These are phyloP conservation scores for Pseudoips prasinana DNA, from an alignment of 2,888 invertebrate species.

Conservation along the genomic window DNA sequence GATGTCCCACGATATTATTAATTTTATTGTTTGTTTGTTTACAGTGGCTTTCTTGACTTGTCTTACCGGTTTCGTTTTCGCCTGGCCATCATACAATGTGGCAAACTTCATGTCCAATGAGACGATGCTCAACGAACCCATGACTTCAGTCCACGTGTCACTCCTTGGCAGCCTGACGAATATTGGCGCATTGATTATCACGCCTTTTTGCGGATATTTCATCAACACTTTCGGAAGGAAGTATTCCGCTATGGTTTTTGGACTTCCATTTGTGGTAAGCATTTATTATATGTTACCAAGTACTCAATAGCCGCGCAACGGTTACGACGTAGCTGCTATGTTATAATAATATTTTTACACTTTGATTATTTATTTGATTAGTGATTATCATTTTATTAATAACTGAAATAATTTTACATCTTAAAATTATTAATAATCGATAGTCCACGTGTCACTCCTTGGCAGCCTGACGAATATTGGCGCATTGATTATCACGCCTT, in stretches of 20 bases:
- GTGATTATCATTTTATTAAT: no score
- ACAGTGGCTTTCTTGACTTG: slow-evolving; percentile 51
- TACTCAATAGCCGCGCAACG: no score
- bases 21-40: slow-evolving; percentile 7
- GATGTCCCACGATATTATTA: no score
- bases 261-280: slow-evolving; percentile 51
- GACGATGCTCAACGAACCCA: slow-evolving; percentile 48
- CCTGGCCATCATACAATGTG: slow-evolving; percentile 64
- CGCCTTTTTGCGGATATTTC: slow-evolving; percentile 51
- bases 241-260: slow-evolving; percentile 55
- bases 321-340: no score
- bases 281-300: no score
- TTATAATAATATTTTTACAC: no score
- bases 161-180: slow-evolving; percentile 57
- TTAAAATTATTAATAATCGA: no score
- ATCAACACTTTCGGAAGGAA: slow-evolving; percentile 57
- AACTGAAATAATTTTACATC: no score
- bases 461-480: slow-evolving; percentile 59
- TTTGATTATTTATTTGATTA: no score
- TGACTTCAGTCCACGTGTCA: slow-evolving; percentile 49
- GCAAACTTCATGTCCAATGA: slow-evolving; percentile 53
- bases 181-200: slow-evolving; percentile 48
- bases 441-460: slow-evolving; percentile 49
- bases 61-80: slow-evolving; percentile 53
- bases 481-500: slow-evolving; percentile 48